Evolutionary conservation across 2,888 invertebrate genomes (phyloP), one percentile per base, ranked within the genome.

Genomic region (Dicyrtomina minuta): DNA sequence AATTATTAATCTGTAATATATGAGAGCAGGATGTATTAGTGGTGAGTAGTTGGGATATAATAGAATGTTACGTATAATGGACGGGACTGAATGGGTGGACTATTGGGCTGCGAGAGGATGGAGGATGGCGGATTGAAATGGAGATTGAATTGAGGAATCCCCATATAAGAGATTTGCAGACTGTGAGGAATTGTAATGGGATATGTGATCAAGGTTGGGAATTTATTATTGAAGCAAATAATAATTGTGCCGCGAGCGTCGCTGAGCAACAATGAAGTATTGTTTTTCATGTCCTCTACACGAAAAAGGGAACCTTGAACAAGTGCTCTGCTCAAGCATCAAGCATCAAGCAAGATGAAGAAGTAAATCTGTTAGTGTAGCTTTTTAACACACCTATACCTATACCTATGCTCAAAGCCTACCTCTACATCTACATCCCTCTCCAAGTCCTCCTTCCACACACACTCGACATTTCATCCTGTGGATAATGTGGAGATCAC

Each of bases 191-290:
- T 46, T 3, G 33, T 33, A n/a, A 46, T 46, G 4, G 46, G 2
- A 46, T n/a, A 46, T 60, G 39, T 64, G 64, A 64, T 64, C 64
- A 64, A 64, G 64, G 64, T 53, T 53, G 39, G 24, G 15, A 24
- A 62, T 24, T n/a, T 39, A 39, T 39, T 26, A 41, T 39, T 59
- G 39, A 59, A 41, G 59, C 53, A 51, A 64, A 39, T 58, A 58
- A 58, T 39, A 46, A 51, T 33, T 49, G 26, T 44, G 53, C 64
- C 64, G 20, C 51, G 13, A 64, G 64, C 64, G 17, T 39, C 46
- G 49, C n/a, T 51, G 33, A 64, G 51, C 51, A 64, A 64, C 64
- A 64, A 64, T 64, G 64, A 51, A 49, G 51, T 33, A 64, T 64
- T 64, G 64, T 64, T 64, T 64, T 51, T 26, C 27, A 43, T 64